Evolutionary conservation across 2,888 invertebrate genomes (phyloP).

Genomic region (Philonicus albiceps): DNA sequence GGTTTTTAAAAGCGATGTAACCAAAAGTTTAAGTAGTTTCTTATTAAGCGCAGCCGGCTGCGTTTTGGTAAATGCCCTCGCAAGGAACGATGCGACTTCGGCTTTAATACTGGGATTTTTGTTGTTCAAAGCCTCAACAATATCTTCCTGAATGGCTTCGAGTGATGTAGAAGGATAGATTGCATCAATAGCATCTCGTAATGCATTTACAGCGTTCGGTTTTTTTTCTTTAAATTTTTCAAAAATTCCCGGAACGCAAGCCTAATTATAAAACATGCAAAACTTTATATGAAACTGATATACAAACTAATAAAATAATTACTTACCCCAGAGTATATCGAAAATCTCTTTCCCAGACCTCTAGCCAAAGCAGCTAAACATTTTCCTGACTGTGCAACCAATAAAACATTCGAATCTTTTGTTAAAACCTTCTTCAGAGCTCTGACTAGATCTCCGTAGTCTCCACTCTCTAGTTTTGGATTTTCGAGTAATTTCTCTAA

Average conservation of each 20-base stretch:
- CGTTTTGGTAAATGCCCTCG: conserved; percentile 82
- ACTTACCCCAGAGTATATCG: conserved; percentile 74
- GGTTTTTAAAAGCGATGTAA: conserved; percentile 77
- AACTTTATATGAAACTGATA: neutral
- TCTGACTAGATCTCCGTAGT: conserved; percentile 89
- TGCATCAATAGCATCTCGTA: conserved; percentile 91
- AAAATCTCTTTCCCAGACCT: conserved; percentile 88
- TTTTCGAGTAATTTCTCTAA: conserved; percentile 79
- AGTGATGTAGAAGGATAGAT: conserved; percentile 82
- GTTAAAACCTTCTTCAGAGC: conserved; percentile 88
- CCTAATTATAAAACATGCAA: conserved; percentile 54
- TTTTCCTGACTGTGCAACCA: conserved; percentile 87
- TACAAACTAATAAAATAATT: neutral
- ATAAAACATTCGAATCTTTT: conserved; percentile 95
- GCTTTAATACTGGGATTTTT: conserved; percentile 92
- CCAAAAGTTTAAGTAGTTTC: conserved; percentile 86
- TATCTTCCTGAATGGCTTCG: conserved; percentile 86
- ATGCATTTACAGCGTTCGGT: conserved; percentile 81
- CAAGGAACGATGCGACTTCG: conserved; percentile 84
- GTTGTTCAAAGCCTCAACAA: conserved; percentile 84
- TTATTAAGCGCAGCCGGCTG: conserved; percentile 85
- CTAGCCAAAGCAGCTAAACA: conserved; percentile 82
- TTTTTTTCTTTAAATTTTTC: conserved; percentile 99
- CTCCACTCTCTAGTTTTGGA: conserved; percentile 89
- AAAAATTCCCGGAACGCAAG: conserved; percentile 78